phyloP scores from a whole-genome alignment of 2,888 invertebrate species.

The Ochropleura plecta region DNA sequence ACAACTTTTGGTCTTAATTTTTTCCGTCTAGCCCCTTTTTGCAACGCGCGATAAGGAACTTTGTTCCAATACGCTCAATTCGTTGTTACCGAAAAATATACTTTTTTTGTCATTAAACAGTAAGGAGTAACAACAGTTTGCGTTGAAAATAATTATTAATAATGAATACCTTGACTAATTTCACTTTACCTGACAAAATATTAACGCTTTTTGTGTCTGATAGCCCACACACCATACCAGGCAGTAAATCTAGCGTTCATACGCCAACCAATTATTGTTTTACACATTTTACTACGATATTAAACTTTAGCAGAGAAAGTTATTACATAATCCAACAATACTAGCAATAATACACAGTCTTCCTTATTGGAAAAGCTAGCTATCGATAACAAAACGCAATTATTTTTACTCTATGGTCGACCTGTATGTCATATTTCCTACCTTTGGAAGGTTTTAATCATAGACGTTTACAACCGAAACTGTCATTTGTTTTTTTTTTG shows the following conservation, averaged over 20 bases:
- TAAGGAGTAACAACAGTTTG: not conserved
- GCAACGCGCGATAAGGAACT: no score
- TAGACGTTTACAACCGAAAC: no score
- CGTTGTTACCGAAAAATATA: not conserved
- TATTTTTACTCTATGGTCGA: slow-evolving; percentile 20
- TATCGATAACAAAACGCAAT: slow-evolving; percentile 43
- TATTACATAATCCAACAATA: slow-evolving; percentile 31
- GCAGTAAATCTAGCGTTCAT: slow-evolving; percentile 16
- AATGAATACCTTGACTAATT: slow-evolving; percentile 14
- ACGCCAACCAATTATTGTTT: slow-evolving; percentile 39
- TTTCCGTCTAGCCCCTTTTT: no score
- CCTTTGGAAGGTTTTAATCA: not conserved
- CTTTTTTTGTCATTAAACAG: not conserved
- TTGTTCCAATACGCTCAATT: no score
- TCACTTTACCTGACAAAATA: slow-evolving; percentile 28
- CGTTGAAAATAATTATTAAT: not conserved
- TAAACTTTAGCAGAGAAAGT: slow-evolving; percentile 55
- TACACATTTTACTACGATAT: slow-evolving; percentile 38
- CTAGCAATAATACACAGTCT: slow-evolving; percentile 12
- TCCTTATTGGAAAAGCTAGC: slow-evolving; percentile 50
- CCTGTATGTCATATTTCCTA: slow-evolving; percentile 42
- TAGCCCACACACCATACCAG: not conserved
- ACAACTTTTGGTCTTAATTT: no score
- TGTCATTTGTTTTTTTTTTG: not conserved
- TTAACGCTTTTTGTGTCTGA: slow-evolving; percentile 13